Evolutionary conservation across 1,140 invertebrate genomes (phyloP).

Genomic region (Asbolus verrucosus): DNA sequence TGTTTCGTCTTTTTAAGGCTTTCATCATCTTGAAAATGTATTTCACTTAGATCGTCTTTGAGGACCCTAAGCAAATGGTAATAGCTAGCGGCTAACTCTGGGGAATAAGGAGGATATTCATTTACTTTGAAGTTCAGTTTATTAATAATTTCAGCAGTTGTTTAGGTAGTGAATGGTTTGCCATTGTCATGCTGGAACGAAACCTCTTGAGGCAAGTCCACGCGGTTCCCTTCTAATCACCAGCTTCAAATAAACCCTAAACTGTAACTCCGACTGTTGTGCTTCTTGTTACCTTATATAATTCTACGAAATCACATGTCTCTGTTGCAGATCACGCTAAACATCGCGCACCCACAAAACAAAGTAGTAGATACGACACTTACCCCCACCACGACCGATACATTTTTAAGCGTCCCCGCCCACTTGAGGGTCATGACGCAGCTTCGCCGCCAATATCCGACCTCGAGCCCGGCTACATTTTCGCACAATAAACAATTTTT

Average conservation of each 20-base stretch:
- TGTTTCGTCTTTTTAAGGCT: too few relatives aligned
- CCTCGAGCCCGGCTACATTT: too few relatives aligned
- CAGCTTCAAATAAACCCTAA: not conserved
- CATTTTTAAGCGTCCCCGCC: too few relatives aligned
- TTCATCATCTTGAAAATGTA: not conserved
- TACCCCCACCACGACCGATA: too few relatives aligned
- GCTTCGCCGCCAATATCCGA: too few relatives aligned
- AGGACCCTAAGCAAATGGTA: too few relatives aligned
- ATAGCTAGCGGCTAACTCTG: too few relatives aligned
- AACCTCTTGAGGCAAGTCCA: slow-evolving; percentile 9
- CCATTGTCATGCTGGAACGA: not conserved
- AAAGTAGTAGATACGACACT: too few relatives aligned
- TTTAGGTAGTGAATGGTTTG: not conserved
- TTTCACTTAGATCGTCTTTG: too few relatives aligned
- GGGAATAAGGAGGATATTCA: too few relatives aligned
- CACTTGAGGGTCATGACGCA: too few relatives aligned
- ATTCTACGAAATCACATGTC: not conserved
- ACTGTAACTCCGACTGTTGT: not conserved
- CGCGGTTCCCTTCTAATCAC: slow-evolving; percentile 4
- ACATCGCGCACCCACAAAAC: not conserved
- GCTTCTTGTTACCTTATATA: slow-evolving; percentile 13
- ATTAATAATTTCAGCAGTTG: slow-evolving; percentile 19
- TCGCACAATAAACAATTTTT: too few relatives aligned
- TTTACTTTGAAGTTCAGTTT: not conserved
- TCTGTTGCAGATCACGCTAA: slow-evolving; percentile 1